Evolutionary conservation across 1,140 invertebrate genomes (phyloP).

Genomic region (Sitobion miscanthi): DNA sequence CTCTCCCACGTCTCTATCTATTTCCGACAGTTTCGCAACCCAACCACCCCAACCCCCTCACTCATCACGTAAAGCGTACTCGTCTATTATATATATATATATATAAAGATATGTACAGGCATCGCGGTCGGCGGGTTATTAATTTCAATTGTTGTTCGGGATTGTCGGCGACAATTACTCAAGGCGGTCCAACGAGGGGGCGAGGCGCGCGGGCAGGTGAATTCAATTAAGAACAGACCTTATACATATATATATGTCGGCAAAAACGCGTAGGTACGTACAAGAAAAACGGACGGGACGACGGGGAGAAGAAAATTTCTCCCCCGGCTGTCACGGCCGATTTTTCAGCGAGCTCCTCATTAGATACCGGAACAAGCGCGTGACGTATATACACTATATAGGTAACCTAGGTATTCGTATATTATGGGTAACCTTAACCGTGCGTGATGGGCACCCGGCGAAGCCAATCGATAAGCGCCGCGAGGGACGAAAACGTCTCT

Average conservation of each 20-base stretch:
- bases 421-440: background rate
- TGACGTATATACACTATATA: background rate
- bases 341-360: background rate
- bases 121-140: background rate
- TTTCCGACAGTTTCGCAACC: background rate
- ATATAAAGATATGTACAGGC: background rate
- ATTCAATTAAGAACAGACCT: slow-evolving; percentile 1
- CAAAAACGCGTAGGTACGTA: background rate
- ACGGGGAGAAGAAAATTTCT: background rate
- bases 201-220: background rate
- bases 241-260: background rate
- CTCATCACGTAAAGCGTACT: background rate
- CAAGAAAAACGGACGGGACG: background rate
- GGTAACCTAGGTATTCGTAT: background rate
- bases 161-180: slow-evolving; percentile 21
- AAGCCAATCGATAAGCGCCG: slow-evolving; percentile 11
- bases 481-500: background rate
- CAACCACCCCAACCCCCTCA: too few species aligned
- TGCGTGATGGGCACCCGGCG: background rate
- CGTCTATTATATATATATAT: background rate
- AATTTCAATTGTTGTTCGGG: slow-evolving; percentile 21
- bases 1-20: background rate
- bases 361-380: background rate
- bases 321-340: background rate
- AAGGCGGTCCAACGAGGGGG: background rate